Conservation (phyloP, 2,113 vertebrate genomes). For the Dipodomys ordii region DNA sequence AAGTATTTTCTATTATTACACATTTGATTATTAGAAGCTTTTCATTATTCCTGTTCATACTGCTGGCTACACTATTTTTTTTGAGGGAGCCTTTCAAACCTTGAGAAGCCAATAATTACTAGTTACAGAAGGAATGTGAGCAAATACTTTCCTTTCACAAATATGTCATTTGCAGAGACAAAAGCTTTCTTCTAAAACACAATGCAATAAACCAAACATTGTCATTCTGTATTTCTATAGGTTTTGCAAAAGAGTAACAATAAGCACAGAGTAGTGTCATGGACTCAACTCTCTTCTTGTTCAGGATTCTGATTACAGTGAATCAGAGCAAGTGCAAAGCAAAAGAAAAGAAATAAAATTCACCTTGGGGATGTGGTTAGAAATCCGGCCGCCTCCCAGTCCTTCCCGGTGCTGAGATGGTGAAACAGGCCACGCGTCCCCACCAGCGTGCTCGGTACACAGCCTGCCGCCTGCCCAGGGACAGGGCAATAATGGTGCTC, state of each 20-base stretch:
- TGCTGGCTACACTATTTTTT: not conserved
- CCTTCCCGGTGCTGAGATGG: too few species aligned
- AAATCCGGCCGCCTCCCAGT: not conserved
- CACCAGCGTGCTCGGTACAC: too few species aligned
- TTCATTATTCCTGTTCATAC: slow-evolving; percentile 3
- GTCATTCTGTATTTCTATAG: not conserved
- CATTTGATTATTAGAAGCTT: not conserved
- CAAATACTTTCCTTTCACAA: not conserved
- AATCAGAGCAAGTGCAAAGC: not conserved
- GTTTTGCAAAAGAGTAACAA: not conserved
- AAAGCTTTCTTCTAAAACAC: slow-evolving; percentile 27
- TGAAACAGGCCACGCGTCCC: too few species aligned
- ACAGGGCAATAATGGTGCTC: too few species aligned
- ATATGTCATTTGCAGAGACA: not conserved
- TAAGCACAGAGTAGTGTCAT: not conserved
- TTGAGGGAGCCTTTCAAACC: not conserved
- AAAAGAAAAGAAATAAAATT: not conserved
- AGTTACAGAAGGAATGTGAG: not conserved
- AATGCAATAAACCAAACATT: not conserved
- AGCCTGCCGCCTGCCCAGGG: too few species aligned
- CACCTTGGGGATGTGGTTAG: not conserved
- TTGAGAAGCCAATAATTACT: not conserved
- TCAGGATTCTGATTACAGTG: too few species aligned
- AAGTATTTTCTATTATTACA: slow-evolving; percentile 19
- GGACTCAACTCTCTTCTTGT: not conserved